Percentiles rank a stretch among this genome's conserved stretches.
phyloP scores from a whole-genome alignment of 2,797 vertebrate species.

The Sebastes taczanowskii region DNA sequence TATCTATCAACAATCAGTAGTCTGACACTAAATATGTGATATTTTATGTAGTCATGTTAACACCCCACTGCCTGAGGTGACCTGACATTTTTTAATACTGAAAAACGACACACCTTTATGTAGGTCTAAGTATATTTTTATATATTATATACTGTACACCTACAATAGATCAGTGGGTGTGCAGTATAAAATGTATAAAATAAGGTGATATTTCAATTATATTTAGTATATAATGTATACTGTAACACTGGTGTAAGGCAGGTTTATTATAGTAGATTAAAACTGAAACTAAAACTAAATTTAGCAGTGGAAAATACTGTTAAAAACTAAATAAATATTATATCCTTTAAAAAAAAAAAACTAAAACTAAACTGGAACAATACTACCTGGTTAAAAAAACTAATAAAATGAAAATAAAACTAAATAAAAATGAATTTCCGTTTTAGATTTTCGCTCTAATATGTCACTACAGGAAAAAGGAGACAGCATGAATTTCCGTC shows the following conservation, averaged over 20 bases:
- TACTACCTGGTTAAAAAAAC: not conserved
- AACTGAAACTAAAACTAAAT: not conserved
- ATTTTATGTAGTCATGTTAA: no score
- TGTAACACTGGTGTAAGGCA: not conserved
- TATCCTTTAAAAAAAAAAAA: not conserved
- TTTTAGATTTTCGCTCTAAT: no score
- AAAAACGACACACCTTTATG: fast-evolving
- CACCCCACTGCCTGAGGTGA: no score
- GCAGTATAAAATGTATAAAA: not conserved
- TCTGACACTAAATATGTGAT: not conserved
- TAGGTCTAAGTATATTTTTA: not conserved
- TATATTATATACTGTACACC: not conserved
- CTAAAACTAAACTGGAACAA: not conserved
- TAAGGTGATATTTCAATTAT: not conserved
- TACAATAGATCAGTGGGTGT: not conserved
- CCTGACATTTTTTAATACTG: not conserved
- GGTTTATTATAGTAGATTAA: not conserved
- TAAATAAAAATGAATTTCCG: not conserved
- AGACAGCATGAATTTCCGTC: not conserved
- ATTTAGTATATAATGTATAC: not conserved
- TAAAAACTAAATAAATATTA: not conserved
- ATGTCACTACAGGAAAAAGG: no score
- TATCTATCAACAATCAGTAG: not conserved
- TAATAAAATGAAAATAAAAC: not conserved
- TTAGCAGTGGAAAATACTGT: not conserved